A percentile compares a stretch with the other conserved stretches of the same genome.
These are phyloP conservation scores for Junonia oenone DNA, from an alignment of 2,888 invertebrate genomes.

Conservation along the genomic window DNA sequence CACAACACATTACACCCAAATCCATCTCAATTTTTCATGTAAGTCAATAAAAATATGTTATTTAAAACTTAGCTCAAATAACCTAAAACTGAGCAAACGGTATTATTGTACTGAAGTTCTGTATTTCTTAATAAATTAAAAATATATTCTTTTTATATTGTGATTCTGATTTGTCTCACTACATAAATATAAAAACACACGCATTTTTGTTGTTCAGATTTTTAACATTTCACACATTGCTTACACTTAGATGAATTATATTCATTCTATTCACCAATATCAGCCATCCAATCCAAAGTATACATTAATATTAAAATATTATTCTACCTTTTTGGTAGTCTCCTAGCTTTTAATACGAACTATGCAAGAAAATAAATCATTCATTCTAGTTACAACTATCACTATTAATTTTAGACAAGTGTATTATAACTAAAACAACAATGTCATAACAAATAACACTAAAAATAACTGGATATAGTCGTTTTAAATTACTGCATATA, in stretches of 20 bases:
- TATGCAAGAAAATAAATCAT: conserved; percentile 27
- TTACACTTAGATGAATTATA: conserved; percentile 48
- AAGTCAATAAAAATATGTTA: too few species aligned
- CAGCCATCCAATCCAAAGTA: conserved; percentile 49
- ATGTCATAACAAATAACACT: neutral
- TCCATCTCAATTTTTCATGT: too few species aligned
- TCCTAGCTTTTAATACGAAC: conserved; percentile 49
- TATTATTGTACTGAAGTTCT: too few species aligned
- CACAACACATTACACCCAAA: too few species aligned
- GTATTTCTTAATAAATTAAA: neutral
- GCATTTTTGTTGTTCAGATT: neutral
- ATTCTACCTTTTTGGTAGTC: conserved; percentile 61
- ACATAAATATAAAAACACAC: neutral
- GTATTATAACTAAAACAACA: neutral
- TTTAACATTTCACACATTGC: conserved; percentile 31
- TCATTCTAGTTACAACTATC: neutral
- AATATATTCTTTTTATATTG: neutral
- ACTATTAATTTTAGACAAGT: neutral
- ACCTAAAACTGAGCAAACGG: too few species aligned
- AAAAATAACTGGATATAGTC: neutral
- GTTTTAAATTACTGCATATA: neutral
- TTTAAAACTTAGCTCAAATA: too few species aligned
- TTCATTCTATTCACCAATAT: conserved; percentile 43
- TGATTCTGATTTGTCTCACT: neutral
- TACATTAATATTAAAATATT: conserved; percentile 44